These are phyloP conservation scores for Tyrophagus putrescentiae DNA, from an alignment of 1,140 invertebrate species.

Conservation along the genomic window DNA sequence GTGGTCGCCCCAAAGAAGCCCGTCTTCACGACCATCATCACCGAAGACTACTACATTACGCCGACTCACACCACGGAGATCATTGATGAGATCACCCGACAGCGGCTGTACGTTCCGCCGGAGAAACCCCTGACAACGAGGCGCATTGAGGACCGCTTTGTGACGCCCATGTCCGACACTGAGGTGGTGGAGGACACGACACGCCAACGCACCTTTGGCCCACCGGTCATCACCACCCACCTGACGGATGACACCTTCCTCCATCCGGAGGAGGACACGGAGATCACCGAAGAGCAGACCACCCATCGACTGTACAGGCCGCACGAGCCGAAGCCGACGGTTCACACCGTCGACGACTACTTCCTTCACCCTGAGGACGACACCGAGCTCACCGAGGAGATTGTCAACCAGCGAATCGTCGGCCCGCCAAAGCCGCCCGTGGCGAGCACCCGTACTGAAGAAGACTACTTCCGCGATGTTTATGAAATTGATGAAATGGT, in stretches of 20 bases:
- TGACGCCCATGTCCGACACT: slow-evolving; percentile 4
- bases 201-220: not conserved
- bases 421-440: slow-evolving; percentile 39
- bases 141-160: slow-evolving; percentile 12
- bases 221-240: not conserved
- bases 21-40: not conserved
- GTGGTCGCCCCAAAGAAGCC: slow-evolving; percentile 5
- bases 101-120: not conserved
- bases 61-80: slow-evolving; percentile 2
- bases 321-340: slow-evolving; percentile 47
- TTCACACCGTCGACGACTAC: slow-evolving; percentile 62
- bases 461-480: slow-evolving; percentile 31
- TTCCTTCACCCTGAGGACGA: not conserved
- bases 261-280: slow-evolving; percentile 4
- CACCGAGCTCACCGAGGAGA: slow-evolving; percentile 13
- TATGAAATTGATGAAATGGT: slow-evolving; percentile 18
- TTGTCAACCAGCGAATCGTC: not conserved
- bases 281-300: slow-evolving; percentile 5
- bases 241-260: slow-evolving; percentile 11
- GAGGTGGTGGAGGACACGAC: slow-evolving; percentile 13
- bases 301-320: not conserved
- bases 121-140: not conserved
- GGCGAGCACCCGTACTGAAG: slow-evolving; percentile 67
- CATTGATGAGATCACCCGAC: not conserved
- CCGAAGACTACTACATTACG: slow-evolving; percentile 1